Evolutionary conservation across 2,113 vertebrate genomes (phyloP).

Genomic region (Seriola aureovittata): DNA sequence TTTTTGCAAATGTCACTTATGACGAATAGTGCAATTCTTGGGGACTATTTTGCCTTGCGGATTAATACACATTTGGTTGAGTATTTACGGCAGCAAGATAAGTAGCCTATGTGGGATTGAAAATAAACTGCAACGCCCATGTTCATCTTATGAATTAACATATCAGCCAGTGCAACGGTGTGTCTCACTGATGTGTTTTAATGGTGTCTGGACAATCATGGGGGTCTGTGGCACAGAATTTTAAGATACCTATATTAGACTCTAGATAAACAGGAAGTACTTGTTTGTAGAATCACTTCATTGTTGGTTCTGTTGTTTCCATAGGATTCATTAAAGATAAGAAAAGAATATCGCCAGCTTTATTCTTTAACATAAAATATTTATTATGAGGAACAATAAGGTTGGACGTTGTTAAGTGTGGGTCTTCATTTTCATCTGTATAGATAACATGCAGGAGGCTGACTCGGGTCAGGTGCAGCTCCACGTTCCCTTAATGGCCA

Average conservation of each 20-base stretch:
- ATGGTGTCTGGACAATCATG: not conserved
- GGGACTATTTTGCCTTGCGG: conserved; percentile 13
- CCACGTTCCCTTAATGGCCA: conserved; percentile 37
- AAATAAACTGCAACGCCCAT: not conserved
- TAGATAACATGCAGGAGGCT: conserved; percentile 24
- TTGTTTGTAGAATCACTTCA: not conserved
- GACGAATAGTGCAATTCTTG: not conserved
- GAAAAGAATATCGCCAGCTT: not conserved
- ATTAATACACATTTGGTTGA: conserved; percentile 14
- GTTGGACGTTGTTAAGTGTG: not conserved
- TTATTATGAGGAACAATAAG: not conserved
- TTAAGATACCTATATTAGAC: not conserved
- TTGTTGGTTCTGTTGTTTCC: not conserved
- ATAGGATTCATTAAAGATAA: not conserved
- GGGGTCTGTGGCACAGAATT: not conserved
- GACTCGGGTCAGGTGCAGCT: conserved; percentile 5
- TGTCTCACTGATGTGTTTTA: not conserved
- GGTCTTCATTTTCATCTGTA: conserved; percentile 17
- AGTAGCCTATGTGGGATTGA: not conserved
- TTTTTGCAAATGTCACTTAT: not conserved
- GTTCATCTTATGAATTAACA: not conserved
- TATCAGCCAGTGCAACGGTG: not conserved
- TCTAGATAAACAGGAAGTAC: not conserved
- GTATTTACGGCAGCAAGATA: not conserved
- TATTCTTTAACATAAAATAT: not conserved